These are phyloP conservation scores for Chloroceryle inda DNA, from an alignment of 2,797 vertebrate genomes.

Conservation along the genomic window DNA sequence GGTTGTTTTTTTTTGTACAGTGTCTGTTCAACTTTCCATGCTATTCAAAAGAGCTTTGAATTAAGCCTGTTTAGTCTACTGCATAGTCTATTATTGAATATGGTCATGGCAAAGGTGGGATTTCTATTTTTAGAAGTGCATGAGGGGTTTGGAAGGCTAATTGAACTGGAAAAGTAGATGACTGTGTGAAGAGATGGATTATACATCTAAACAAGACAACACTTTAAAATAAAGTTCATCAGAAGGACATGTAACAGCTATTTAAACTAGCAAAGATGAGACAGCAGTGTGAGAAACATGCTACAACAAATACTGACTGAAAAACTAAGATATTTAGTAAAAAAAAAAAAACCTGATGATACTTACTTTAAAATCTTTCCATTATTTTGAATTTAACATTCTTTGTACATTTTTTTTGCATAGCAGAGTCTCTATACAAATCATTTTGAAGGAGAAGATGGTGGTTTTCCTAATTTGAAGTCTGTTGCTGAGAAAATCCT, in stretches of 20 bases:
- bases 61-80: background rate
- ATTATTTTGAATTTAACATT: background rate
- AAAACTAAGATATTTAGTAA: background rate
- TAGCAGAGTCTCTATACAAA: background rate
- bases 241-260: background rate
- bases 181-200: background rate
- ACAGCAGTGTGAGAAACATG: background rate
- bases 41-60: background rate
- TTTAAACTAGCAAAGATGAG: background rate
- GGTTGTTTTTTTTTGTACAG: background rate
- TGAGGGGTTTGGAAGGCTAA: background rate
- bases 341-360: background rate
- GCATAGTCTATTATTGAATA: background rate
- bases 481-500: background rate
- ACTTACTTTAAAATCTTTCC: background rate
- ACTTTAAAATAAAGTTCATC: background rate
- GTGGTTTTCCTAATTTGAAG: background rate
- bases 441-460: background rate
- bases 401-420: background rate
- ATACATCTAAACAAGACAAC: background rate
- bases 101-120: background rate
- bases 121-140: background rate
- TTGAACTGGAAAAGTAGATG: background rate
- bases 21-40: background rate
- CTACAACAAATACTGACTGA: background rate